Evolutionary conservation across 37 sponge, comb jelly and placozoan genomes (phyloP), one percentile per base, ranked within the genome.

Genomic region (Diacarnus erythraeanus): DNA sequence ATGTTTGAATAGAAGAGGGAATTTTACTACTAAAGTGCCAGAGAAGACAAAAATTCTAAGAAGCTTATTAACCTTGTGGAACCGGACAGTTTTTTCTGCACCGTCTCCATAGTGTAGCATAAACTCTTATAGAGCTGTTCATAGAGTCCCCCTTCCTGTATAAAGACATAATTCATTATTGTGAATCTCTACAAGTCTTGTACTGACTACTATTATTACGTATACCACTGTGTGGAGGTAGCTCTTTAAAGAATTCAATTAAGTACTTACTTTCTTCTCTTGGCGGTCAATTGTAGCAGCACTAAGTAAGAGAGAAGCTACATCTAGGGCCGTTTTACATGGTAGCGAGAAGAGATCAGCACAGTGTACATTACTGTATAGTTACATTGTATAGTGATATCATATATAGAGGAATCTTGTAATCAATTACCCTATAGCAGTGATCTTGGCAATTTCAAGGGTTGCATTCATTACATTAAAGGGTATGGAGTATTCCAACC

Each of bases 371-470:
- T 74, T 80, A 8, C 83, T 83, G 77, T 23, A 42, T 3, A 22
- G 38, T 20, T 3, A 65, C 68, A 29, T 71, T 57, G 15, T n/a
- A n/a, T n/a, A n/a, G n/a, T n/a, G n/a, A n/a, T n/a, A n/a, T n/a
- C n/a, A 47, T 47, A 47, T 47, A 47, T 15, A 15, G 12, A 47
- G 6, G 51, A 6, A 47, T 47, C 10, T 47, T 12, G 12, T 47
- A 47, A 47, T 47, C 10, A 47, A 15, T 77, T 41, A 84, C 85
- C 78, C 71, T 23, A 89, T 80, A 27, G 43, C 38, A 22, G 69
- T 77, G 34, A 89, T 77, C 26, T 80, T 83, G 35, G 90, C 90
- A 25, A 85, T 89, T 54, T 84, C 80, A 22, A 84, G 69, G 26
- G 90, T 84, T 22, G 80, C 84, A 42, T 42, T 72, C 72, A 89